Base-by-base conservation (phyloP, 2,888 invertebrate genomes). In the Trichopoda pennipes region DNA sequence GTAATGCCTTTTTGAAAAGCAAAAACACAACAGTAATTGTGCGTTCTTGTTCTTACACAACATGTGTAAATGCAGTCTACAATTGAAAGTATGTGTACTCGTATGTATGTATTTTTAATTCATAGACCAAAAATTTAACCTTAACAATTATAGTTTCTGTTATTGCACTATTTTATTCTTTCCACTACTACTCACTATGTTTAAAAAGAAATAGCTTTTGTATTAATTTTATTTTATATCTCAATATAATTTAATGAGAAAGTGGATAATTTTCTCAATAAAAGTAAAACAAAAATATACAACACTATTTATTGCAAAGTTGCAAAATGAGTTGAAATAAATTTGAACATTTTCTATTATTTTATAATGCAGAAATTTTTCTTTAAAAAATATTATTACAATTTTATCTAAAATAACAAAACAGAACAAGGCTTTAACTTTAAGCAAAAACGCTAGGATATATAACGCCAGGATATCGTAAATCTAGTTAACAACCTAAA, bases 121-220 rank as follows among this genome's bases (percentile, higher is more conserved):
- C n/a, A 32, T 35, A 58, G 51, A 38, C 44, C 23, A 35, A 61
- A 63, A 61, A 47, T 77, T 61, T 35, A 32, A 63, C 61, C 69
- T 77, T 69, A 63, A 77, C 47, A 51, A 47, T 69, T 69, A 49
- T 17, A 49, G 47, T 49, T 49, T 19, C 10, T 17, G 17, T 10
- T 49, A 49, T 44, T 44, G 42, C 42, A 6, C n/a, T 14, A 2
- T 16, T 44, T n/a, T 14, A n/a, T 16, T 16, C 10, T n/a, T 44
- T 14, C 12, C 12, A 38, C 12, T 38, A 38, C 10, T 38, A 38
- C 38, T 38, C 38, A 38, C 12, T 16, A 14, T 44, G 14, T 16
- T 42, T 9, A 3, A 42, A 44, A 44, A 16, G 14, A 16, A 16
- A 44, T 3, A 23, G 19, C 47, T 47, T 69, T 10, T 32, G 60